phyloP scores from a whole-genome alignment of 1,140 invertebrate species.

The Apis laboriosa region DNA sequence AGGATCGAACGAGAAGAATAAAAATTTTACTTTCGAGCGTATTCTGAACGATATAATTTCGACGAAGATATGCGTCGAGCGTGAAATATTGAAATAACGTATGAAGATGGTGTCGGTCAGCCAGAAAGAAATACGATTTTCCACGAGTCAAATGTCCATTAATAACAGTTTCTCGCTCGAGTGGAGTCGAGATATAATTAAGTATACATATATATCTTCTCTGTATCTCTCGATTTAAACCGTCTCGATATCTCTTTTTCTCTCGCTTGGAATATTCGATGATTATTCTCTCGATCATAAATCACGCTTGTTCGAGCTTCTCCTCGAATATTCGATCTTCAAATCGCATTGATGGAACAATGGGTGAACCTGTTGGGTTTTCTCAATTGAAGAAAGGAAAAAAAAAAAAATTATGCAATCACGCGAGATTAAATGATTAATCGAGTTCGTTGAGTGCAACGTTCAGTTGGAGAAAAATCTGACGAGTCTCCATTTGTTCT shows the following conservation, averaged over 20 bases:
- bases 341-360: too few relatives aligned
- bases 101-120: not conserved
- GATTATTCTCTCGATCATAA: not conserved
- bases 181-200: slow-evolving; percentile 19
- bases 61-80: too few relatives aligned
- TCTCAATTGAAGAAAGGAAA: too few relatives aligned
- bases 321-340: slow-evolving; percentile 1
- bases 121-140: not conserved
- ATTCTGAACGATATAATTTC: too few relatives aligned
- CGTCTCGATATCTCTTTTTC: not conserved
- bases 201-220: not conserved
- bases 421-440: slow-evolving; percentile 5
- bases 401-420: not conserved
- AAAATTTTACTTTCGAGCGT: too few relatives aligned
- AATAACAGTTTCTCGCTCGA: slow-evolving; percentile 31
- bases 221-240: not conserved
- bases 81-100: too few relatives aligned
- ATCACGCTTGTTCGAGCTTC: not conserved
- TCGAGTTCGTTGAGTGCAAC: not conserved
- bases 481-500: slow-evolving; percentile 1
- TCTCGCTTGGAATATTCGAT: not conserved
- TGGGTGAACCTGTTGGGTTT: too few relatives aligned
- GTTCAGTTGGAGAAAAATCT: not conserved
- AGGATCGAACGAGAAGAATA: too few relatives aligned
- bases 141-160: not conserved